Base-by-base conservation (phyloP, 2,797 vertebrate species). In the Myotis myotis region DNA sequence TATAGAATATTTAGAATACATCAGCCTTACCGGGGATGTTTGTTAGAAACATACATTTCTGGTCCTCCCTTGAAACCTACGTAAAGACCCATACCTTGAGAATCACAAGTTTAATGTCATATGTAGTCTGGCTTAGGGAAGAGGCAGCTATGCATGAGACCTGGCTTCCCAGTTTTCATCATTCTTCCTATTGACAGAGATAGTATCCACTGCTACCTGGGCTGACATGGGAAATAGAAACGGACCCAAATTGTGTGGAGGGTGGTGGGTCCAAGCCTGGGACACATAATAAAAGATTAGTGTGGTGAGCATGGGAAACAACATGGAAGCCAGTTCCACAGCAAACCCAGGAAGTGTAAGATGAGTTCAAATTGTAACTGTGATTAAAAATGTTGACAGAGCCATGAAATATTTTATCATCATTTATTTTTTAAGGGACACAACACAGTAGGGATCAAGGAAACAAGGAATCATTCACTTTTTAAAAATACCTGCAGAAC, bases 401-500 rank as follows among this genome's bases (percentile, higher is more conserved):
- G 25, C n/a, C 70, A 47, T 79, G 51, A 70, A 47, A 55, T 81
- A 41, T 70, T 91, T 92, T 55, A 47, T 91, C 41, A 76, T 41
- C 47, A 44, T 83, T 80, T 41, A 93, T 68, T 89, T 93, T 93
- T 89, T 80, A 95, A 95, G 9, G 55, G 66, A 90, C 23, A 85
- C 1, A 87, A 90, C 25, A 49, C 6, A 86, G 53, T 36, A 60
- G 41, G 3, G 30, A 53, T n/a, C 19, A 60, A 88, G 44, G 28
- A 62, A 89, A 64, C 1, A 75, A 80, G 23, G 30, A 80, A 94
- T 81, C 64, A n/a, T 93, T 91, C 53, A 74, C 12, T 85, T 82
- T 70, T 3, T 68, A 33, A 51, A 74, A 91, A 75, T 75, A 41
- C 28, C 41, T 75, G 55, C 22, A 86, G 64, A 85, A 70, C n/a